Conservation (phyloP, 2,113 vertebrate species). For the Coptodon bakossiorum region DNA sequence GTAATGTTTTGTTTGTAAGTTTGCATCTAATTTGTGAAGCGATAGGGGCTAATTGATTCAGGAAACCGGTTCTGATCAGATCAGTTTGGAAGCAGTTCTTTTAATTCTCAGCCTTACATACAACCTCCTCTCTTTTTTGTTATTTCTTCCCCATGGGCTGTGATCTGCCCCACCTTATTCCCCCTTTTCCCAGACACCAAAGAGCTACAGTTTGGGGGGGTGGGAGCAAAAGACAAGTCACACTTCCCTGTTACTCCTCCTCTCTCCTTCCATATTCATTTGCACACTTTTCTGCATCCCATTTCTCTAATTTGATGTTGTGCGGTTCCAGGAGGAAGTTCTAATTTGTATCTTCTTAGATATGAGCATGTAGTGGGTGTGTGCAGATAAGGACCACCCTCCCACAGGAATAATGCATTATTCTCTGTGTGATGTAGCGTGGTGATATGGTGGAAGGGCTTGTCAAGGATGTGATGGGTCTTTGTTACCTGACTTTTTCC, state of each 20-base stretch:
- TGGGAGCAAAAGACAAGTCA: neutral
- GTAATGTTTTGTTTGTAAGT: neutral
- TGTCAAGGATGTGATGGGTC: slow-evolving; percentile 50
- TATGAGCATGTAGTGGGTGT: slow-evolving; percentile 9
- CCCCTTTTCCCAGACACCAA: neutral
- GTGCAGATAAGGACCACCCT: slow-evolving; percentile 27
- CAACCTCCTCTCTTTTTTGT: neutral
- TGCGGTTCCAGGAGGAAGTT: slow-evolving; percentile 13
- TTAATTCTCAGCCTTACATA: neutral
- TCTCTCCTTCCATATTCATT: neutral
- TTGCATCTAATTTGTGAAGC: neutral
- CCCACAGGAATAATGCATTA: slow-evolving; percentile 47
- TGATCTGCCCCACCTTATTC: neutral
- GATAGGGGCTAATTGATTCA: neutral
- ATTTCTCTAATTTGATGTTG: slow-evolving; percentile 5
- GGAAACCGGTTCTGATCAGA: neutral
- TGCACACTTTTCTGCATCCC: neutral
- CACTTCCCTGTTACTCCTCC: neutral
- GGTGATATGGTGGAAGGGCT: slow-evolving; percentile 17
- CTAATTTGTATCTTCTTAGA: slow-evolving; percentile 36
- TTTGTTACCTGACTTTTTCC: slow-evolving; percentile 58
- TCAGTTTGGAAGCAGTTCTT: neutral
- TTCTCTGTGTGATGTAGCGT: slow-evolving; percentile 45
- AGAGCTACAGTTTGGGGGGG: neutral
- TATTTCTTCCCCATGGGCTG: neutral